Base-by-base conservation (phyloP, 2,797 vertebrate genomes). In the Semaprochilodus insignis region DNA sequence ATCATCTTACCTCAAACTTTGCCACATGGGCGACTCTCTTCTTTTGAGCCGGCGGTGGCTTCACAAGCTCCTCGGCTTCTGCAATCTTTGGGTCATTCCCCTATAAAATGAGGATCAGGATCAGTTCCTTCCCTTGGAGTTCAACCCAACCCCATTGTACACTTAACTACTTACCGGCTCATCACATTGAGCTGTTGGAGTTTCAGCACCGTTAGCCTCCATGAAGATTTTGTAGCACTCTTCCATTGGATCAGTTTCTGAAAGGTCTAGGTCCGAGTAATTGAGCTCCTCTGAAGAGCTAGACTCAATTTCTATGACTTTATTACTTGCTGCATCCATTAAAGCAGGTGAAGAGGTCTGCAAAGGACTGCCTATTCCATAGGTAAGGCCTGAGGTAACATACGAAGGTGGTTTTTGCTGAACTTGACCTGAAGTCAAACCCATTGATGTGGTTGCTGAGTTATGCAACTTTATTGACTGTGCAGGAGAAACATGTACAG, bases 191-290 rank as follows among this genome's bases (percentile, higher is more conserved):
- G 88, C 67, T 7, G 78, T 79, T 4, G 80, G 27, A 67, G 85
- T 83, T 10, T 83, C 84, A 11, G 34, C 52, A 4, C 87, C 17
- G 65, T 94, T 93, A 3, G 90, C 93, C 88, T 96, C 95, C 94
- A 96, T 93, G 86, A 96, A 97, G 88, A 96, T 96, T 77, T 81
- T 89, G 88, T 93, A 93, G 85, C 95, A 95, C 81, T 97, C 95
- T 77, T 96, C 95, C 90, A 93, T 90, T 3, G 94, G 90, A 85
- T 95, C 94, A 13, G 92, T 94, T 77, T 96, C 94, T 0, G 94
- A 96, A 70, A 90, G 10, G 0, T 93, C 93, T 31, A 92, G 15
- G 0, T 91, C 92, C 4, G 91, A 93, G 79, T 91, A 90, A 48
- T 79, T 83, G 15, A 90, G 88, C 75, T 91, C 89, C 57, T 89